Conservation (phyloP, 37 sponge, comb jelly and placozoan genomes). For the Chondrosia reniformis region DNA sequence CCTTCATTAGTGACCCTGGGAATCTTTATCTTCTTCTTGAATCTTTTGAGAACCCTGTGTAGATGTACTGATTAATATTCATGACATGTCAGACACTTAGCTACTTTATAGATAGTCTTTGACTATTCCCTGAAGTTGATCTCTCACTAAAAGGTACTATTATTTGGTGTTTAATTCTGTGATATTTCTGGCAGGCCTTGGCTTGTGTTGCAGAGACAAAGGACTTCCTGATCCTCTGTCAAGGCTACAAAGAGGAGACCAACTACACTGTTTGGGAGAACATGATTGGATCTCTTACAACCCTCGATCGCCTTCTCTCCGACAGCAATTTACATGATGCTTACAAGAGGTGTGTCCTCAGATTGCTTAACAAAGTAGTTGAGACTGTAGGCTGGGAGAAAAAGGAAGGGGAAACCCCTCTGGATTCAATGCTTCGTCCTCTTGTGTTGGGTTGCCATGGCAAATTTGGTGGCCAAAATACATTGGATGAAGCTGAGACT, state of each 20-base stretch:
- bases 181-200: conserved; percentile 40
- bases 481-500: conserved; percentile 52
- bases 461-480: conserved; percentile 54
- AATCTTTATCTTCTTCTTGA: no score
- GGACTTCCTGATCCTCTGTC: conserved; percentile 63
- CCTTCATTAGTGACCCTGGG: no score
- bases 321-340: conserved; percentile 52
- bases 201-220: conserved; percentile 73
- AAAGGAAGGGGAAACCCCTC: conserved; percentile 65
- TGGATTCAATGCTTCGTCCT: conserved; percentile 74
- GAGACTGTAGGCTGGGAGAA: conserved; percentile 73
- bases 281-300: conserved; percentile 39
- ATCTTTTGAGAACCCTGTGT: no score
- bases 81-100: no score
- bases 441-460: conserved; percentile 55
- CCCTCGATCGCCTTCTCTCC: conserved; percentile 35
- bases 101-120: no score
- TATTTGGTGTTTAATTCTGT: not conserved
- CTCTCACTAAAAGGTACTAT: no score
- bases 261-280: conserved; percentile 85
- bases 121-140: no score
- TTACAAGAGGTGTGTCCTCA: conserved; percentile 63
- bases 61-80: no score
- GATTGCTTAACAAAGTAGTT: conserved; percentile 43
- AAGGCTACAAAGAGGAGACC: conserved; percentile 58